A percentile compares a stretch with the other conserved stretches of the same genome.
These are phyloP conservation scores for Lasioglossum baleicum DNA, from an alignment of 1,140 invertebrate species.

Conservation along the genomic window DNA sequence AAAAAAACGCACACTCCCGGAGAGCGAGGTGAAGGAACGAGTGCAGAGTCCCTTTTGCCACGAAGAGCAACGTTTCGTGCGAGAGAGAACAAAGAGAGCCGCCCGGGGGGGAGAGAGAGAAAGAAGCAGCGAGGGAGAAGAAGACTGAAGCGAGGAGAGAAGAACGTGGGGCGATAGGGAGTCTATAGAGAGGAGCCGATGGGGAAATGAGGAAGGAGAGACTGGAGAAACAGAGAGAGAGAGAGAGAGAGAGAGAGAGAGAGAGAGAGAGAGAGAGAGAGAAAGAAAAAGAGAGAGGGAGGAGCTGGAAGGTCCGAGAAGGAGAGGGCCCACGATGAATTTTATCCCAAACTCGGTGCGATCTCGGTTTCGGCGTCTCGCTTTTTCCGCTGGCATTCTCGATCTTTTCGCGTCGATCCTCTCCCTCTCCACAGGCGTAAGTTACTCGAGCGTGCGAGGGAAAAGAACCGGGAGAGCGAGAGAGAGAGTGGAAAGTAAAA, in stretches of 20 bases:
- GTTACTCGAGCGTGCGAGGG: conserved; percentile 24
- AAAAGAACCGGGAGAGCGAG: not conserved
- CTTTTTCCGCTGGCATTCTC: conserved; percentile 10
- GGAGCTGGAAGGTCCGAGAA: not conserved
- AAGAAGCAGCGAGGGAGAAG: not conserved
- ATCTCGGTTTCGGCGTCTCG: conserved; percentile 32
- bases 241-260: too few species aligned
- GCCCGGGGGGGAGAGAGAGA: not conserved
- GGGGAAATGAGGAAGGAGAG: conserved; percentile 32
- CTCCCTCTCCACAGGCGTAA: conserved; percentile 10
- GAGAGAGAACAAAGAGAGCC: too few species aligned
- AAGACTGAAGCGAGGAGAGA: conserved; percentile 5
- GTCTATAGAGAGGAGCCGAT: conserved; percentile 42
- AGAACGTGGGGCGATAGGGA: not conserved
- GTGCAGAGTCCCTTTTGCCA: conserved; percentile 60
- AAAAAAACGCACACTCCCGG: conserved; percentile 68
- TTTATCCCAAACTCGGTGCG: conserved; percentile 65
- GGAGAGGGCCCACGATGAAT: conserved; percentile 43
- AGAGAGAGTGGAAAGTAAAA: conserved; percentile 33
- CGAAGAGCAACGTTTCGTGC: conserved; percentile 36
- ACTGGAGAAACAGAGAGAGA: too few species aligned
- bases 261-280: conserved; percentile 1
- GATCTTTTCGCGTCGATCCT: conserved; percentile 29
- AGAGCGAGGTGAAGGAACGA: conserved; percentile 73
- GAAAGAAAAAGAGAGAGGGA: not conserved